Evolutionary conservation across 2,888 invertebrate genomes (phyloP).

Genomic region (Ochlodes sylvanus): DNA sequence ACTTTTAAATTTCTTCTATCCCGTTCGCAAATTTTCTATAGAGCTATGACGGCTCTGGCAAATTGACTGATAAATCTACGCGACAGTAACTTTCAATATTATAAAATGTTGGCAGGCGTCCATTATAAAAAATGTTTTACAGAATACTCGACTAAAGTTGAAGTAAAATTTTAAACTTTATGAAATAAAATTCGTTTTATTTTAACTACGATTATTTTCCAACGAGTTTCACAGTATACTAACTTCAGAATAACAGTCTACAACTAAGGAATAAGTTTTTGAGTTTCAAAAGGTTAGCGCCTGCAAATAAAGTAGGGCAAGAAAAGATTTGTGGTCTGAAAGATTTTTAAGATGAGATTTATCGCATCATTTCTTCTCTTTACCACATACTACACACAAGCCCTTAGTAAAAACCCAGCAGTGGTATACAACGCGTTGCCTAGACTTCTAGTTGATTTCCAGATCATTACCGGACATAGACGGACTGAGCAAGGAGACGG

Average conservation of each 20-base stretch:
- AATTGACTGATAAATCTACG: too few species aligned
- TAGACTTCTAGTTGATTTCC: slow-evolving; percentile 44
- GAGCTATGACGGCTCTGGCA: too few species aligned
- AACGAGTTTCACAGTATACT: neutral
- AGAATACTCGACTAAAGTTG: neutral
- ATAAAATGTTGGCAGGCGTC: neutral
- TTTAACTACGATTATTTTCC: too few species aligned
- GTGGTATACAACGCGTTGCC: neutral
- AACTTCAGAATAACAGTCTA: neutral
- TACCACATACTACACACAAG: too few species aligned
- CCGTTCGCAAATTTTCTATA: too few species aligned
- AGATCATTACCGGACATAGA: slow-evolving; percentile 99
- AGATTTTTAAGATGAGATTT: too few species aligned
- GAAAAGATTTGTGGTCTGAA: too few species aligned
- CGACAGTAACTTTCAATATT: too few species aligned
- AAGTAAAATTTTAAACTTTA: neutral
- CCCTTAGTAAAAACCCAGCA: too few species aligned
- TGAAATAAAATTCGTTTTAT: neutral
- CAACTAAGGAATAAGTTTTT: neutral
- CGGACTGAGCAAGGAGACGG: slow-evolving; percentile 99
- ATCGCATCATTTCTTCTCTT: too few species aligned
- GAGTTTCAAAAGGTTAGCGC: neutral
- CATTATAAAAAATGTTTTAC: neutral
- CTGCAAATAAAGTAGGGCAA: neutral
- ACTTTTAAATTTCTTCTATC: too few species aligned